phyloP scores from a whole-genome alignment of 2,888 invertebrate genomes.

The Amphipyra tragopoginis region DNA sequence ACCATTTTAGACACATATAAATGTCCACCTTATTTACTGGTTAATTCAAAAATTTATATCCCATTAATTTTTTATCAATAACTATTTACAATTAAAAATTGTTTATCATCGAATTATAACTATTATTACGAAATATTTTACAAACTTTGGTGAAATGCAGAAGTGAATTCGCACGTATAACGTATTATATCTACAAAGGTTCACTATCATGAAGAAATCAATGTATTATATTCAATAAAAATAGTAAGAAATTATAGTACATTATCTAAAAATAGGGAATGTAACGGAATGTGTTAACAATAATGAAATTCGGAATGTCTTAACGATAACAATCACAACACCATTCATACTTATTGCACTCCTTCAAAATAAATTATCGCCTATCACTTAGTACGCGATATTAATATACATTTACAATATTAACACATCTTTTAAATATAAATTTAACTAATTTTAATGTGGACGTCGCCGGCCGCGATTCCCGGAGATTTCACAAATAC shows the following conservation, averaged over 20 bases:
- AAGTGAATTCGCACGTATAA: constrained; percentile 84
- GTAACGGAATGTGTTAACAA: constrained; percentile 86
- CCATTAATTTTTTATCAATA: constrained; percentile 78
- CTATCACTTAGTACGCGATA: constrained; percentile 82
- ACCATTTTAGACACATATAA: constrained; percentile 86
- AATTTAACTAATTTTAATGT: constrained; percentile 86
- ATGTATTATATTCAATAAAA: constrained; percentile 59
- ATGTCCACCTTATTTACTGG: constrained; percentile 82
- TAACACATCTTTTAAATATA: constrained; percentile 88
- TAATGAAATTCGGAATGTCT: constrained; percentile 75
- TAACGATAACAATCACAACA: constrained; percentile 88
- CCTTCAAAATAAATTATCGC: constrained; percentile 87
- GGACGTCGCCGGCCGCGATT: constrained; percentile 76
- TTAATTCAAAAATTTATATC: constrained; percentile 83
- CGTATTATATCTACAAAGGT: constrained; percentile 80
- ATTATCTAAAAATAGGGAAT: constrained; percentile 75
- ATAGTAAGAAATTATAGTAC: constrained; percentile 57
- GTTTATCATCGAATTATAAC: constrained; percentile 86
- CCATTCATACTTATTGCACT: constrained; percentile 89
- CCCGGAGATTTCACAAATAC: constrained; percentile 70
- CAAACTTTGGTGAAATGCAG: constrained; percentile 90
- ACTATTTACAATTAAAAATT: constrained; percentile 89
- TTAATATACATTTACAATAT: constrained; percentile 89
- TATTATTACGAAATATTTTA: constrained; percentile 89
- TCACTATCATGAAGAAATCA: constrained; percentile 68